Evolutionary conservation across 2,797 vertebrate species (phyloP), one percentile per base, ranked within the genome.

Genomic region (Lepus oiostolus): DNA sequence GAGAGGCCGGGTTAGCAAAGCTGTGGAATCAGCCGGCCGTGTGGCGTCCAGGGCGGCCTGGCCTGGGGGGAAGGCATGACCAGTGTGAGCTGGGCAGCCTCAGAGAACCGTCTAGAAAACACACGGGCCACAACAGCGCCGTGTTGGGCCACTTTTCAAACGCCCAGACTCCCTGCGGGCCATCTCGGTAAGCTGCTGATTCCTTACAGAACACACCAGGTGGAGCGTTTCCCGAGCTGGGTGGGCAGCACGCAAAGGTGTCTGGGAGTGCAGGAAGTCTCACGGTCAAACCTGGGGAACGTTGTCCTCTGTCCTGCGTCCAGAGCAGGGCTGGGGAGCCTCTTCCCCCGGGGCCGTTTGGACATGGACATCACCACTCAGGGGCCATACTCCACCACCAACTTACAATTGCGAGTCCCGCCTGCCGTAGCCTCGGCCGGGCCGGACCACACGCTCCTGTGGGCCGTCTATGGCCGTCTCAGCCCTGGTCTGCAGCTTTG

Each of bases 1-100:
- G 68, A 90, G 13, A 85, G n/a, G 62, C 42, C 4, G 1, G 58
- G 84, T 95, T 91, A 96, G 93, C 77, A 1, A 22, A 4, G 72
- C 24, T 22, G 63, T 28, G 28, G 85, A 30, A 35, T 28, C 47
- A 4, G 35, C 42, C 9, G 42, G 42, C 9, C 7, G 0, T 2
- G 19, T 38, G 9, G 22, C 8, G 28, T 12, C 12, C n/a, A 30
- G 13, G 28, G 82, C 4, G 21, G 79, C 17, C 58, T 11, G 54
- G 79, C 54, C 9, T 1, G 42, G 42, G 42, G 42, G 42, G 7
- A 47, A 47, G 42, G 42, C 42, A 5, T 9, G 72, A 28, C 13
- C 5, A 17, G n/a, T 1, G 3, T 35, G 62, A 30, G 11, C 26
- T 0, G 2, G 30, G 54, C 28, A 35, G 63, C 82, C 58, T 47